Conservation (phyloP, 2,797 vertebrate genomes). For the Halcyon chelicuti region DNA sequence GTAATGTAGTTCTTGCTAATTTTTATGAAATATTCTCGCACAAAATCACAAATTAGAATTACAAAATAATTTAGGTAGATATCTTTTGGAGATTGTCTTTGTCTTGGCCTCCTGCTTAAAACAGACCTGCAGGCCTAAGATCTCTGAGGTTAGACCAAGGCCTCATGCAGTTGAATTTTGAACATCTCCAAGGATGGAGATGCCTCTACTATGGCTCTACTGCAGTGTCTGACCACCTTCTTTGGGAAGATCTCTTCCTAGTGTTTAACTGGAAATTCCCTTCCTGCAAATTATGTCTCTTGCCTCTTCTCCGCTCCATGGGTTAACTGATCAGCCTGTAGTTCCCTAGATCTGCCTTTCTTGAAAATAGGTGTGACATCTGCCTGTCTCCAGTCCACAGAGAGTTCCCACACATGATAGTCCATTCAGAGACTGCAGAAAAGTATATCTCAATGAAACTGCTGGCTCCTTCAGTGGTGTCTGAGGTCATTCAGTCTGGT, state of each 20-base stretch:
- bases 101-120: not conserved
- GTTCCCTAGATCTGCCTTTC: not conserved
- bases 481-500: not conserved
- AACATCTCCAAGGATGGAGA: not conserved
- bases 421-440: not conserved
- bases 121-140: not conserved
- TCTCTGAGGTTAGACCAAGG: not conserved
- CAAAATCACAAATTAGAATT: not conserved
- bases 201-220: not conserved
- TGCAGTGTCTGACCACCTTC: not conserved
- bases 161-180: not conserved
- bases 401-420: not conserved
- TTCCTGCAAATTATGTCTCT: not conserved
- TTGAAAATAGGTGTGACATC: not conserved
- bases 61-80: not conserved
- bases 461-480: not conserved
- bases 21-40: not conserved
- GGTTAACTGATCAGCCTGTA: not conserved
- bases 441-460: not conserved
- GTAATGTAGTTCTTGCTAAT: not conserved
- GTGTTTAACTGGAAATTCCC: not conserved
- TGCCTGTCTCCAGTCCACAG: not conserved
- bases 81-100: not conserved
- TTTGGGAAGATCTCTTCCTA: not conserved
- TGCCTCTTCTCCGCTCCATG: not conserved